Evolutionary conservation across 37 sponge, comb jelly and placozoan genomes (phyloP).

Genomic region (Halichondria panicea): DNA sequence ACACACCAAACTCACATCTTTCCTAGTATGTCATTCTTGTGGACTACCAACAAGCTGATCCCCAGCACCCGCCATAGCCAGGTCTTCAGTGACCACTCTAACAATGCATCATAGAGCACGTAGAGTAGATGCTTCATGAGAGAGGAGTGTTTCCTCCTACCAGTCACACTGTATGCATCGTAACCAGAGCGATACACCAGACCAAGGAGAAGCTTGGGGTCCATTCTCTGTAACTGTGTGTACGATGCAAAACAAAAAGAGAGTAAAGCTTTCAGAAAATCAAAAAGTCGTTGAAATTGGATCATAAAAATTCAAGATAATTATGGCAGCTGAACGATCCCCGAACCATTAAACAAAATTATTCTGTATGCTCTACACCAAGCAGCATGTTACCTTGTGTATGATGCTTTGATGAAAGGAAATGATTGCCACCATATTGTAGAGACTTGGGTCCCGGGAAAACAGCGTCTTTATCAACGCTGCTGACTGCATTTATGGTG

Average conservation of each 20-base stretch:
- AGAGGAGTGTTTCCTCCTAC: not conserved
- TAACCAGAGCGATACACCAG: not conserved
- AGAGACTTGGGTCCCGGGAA: constrained; percentile 18
- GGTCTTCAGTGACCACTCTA: not conserved
- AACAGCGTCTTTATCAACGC: constrained; percentile 28
- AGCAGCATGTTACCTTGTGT: constrained; percentile 52
- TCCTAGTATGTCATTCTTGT: not conserved
- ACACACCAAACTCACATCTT: not conserved
- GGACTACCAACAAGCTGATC: constrained; percentile 12
- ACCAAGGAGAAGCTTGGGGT: constrained; percentile 8
- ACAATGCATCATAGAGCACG: not conserved
- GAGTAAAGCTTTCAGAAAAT: not conserved
- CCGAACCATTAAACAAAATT: not conserved
- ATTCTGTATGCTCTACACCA: not conserved
- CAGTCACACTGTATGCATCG: not conserved
- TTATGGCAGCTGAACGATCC: not conserved
- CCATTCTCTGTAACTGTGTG: not conserved
- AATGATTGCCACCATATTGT: constrained; percentile 25
- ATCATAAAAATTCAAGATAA: not conserved
- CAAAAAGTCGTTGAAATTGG: not conserved
- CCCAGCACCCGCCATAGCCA: constrained; percentile 37
- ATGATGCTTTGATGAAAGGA: constrained; percentile 57
- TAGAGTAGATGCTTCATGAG: constrained; percentile 18
- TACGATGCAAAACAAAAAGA: not conserved
- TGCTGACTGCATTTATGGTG: constrained; percentile 16